A percentile compares a stretch with the other conserved stretches of the same genome.
Evolutionary conservation across 2,888 invertebrate genomes (phyloP).

Genomic region (Oxytorus armatus): DNA sequence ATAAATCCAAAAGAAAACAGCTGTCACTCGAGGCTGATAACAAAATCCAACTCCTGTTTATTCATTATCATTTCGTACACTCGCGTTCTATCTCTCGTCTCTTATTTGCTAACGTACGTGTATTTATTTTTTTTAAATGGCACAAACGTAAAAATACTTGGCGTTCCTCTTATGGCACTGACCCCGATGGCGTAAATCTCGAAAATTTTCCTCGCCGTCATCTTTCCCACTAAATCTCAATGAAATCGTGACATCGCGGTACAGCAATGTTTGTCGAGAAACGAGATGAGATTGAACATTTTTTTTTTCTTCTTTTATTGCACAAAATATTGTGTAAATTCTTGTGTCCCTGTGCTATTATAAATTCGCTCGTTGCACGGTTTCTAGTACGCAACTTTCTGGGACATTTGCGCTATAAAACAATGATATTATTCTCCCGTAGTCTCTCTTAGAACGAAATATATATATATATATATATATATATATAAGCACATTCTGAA

Average conservation of each 20-base stretch:
- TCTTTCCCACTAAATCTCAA: background rate
- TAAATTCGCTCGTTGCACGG: background rate
- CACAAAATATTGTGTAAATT: background rate
- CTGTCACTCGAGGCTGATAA: background rate
- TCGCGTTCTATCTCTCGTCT: background rate
- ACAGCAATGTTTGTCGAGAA: conserved; percentile 5
- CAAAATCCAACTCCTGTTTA: background rate
- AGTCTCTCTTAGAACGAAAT: background rate
- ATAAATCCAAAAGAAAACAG: background rate
- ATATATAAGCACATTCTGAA: too few species aligned
- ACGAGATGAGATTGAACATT: conserved; percentile 7
- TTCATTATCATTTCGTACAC: background rate
- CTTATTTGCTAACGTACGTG: conserved; percentile 1
- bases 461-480: too few species aligned
- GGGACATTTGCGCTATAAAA: conserved; percentile 63
- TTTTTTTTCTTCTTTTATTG: background rate
- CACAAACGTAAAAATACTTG: too few species aligned
- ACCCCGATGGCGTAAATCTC: background rate
- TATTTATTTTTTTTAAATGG: too few species aligned
- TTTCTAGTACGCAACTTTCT: background rate
- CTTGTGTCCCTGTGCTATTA: background rate
- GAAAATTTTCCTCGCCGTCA: background rate
- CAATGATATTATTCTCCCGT: conserved; percentile 13
- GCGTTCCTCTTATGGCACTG: background rate
- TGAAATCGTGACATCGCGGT: background rate